These are phyloP conservation scores for Bovichtus diacanthus DNA, from an alignment of 2,797 vertebrate genomes.

Conservation along the genomic window DNA sequence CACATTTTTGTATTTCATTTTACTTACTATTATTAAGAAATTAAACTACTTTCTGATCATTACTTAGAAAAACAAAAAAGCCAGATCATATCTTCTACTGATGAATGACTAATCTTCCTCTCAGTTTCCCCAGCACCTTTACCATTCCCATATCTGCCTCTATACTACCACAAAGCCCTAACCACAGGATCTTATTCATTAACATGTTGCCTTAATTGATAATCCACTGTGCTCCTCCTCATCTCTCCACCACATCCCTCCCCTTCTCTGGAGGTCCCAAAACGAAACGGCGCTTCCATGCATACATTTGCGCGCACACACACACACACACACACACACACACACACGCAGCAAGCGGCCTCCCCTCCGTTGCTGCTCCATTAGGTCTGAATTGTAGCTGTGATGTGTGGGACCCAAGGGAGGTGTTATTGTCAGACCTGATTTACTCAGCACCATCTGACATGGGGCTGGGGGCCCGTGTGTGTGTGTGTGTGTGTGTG, in stretches of 20 bases:
- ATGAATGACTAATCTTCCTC: background rate
- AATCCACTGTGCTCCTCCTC: slow-evolving; percentile 55
- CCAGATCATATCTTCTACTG: background rate
- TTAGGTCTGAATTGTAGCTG: slow-evolving; percentile 93
- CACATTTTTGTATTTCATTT: background rate
- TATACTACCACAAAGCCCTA: background rate
- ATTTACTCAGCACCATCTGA: slow-evolving; percentile 93
- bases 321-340: slow-evolving; percentile 34
- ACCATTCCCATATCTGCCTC: background rate
- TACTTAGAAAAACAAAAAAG: background rate
- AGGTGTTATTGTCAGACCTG: slow-evolving; percentile 93
- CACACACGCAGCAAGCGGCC: slow-evolving; percentile 44
- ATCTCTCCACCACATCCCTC: background rate
- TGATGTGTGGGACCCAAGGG: slow-evolving; percentile 91
- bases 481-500: slow-evolving; percentile 33
- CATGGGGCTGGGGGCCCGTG: slow-evolving; percentile 61
- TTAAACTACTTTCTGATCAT: background rate
- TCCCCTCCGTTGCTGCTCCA: slow-evolving; percentile 86
- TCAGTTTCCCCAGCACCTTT: background rate
- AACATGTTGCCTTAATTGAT: slow-evolving; percentile 73
- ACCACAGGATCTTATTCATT: slow-evolving; percentile 71
- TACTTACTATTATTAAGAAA: background rate
- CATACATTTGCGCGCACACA: slow-evolving; percentile 49
- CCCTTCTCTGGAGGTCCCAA: slow-evolving; percentile 46
- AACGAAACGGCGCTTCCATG: slow-evolving; percentile 50